Conservation (phyloP, 2,888 invertebrate species). For the Oegoconia quadripuncta region DNA sequence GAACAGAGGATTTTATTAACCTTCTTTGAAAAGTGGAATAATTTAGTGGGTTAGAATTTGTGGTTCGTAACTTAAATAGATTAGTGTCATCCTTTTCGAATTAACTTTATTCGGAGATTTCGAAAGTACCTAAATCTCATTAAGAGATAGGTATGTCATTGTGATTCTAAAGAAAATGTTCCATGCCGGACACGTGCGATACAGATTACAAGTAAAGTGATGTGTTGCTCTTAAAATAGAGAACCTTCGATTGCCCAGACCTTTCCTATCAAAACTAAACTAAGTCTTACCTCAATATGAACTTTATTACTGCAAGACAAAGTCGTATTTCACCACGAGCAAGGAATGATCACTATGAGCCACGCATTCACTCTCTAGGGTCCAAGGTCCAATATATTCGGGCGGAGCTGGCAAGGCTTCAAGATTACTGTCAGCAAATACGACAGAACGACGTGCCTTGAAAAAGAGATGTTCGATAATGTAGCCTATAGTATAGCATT, state of each 20-base stretch:
- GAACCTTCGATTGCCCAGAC: constrained; percentile 53
- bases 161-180: background rate
- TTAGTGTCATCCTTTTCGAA: too few relatives aligned
- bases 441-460: constrained; percentile 51
- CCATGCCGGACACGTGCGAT: constrained; percentile 3
- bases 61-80: background rate
- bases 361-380: constrained; percentile 56
- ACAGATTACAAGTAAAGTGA: constrained; percentile 65
- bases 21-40: background rate
- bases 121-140: too few relatives aligned
- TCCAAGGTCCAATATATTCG: constrained; percentile 60
- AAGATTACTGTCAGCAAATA: constrained; percentile 69
- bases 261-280: constrained; percentile 53
- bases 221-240: constrained; percentile 58
- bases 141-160: background rate
- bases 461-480: constrained; percentile 49
- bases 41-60: background rate
- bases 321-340: background rate
- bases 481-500: constrained; percentile 39
- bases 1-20: too few relatives aligned
- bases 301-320: constrained; percentile 12
- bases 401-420: constrained; percentile 51
- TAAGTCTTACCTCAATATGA: constrained; percentile 8
- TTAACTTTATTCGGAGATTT: too few relatives aligned
- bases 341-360: constrained; percentile 22